Percentiles rank a stretch among this genome's conserved stretches.
phyloP scores from a whole-genome alignment of 2,113 vertebrate genomes.

The Bostrychus sinensis region DNA sequence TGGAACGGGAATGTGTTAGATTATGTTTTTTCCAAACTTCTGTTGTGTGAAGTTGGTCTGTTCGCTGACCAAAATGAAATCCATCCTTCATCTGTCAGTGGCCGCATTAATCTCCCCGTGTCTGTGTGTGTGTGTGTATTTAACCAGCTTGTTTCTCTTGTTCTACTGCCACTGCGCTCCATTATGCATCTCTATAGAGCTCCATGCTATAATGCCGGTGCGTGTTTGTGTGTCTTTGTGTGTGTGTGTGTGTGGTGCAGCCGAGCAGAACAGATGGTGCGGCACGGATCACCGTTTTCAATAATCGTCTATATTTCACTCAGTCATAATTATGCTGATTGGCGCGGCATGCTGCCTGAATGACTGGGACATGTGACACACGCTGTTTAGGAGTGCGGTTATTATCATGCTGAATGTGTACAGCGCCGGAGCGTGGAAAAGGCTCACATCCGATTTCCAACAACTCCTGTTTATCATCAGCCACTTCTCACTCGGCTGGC shows the following conservation, averaged over 20 bases:
- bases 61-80: constrained; percentile 47
- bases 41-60: constrained; percentile 30
- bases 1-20: constrained; percentile 8
- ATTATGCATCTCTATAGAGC: no score
- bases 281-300: constrained; percentile 52
- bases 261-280: constrained; percentile 59
- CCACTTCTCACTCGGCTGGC: neutral
- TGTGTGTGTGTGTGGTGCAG: neutral
- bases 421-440: neutral
- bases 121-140: constrained; percentile 5
- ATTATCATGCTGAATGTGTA: constrained; percentile 8
- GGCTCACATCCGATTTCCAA: neutral
- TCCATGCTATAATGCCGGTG: neutral
- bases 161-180: neutral
- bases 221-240: neutral
- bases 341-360: constrained; percentile 36
- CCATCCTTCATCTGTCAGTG: constrained; percentile 54
- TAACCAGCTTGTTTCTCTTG: constrained; percentile 2
- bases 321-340: constrained; percentile 69
- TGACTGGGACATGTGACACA: constrained; percentile 51
- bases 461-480: neutral
- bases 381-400: constrained; percentile 27
- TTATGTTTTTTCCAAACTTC: constrained; percentile 26
- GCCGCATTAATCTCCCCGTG: constrained; percentile 32
- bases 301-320: constrained; percentile 62